Conservation (phyloP, 2,888 invertebrate genomes). For the Himalopsyche tibetana region DNA sequence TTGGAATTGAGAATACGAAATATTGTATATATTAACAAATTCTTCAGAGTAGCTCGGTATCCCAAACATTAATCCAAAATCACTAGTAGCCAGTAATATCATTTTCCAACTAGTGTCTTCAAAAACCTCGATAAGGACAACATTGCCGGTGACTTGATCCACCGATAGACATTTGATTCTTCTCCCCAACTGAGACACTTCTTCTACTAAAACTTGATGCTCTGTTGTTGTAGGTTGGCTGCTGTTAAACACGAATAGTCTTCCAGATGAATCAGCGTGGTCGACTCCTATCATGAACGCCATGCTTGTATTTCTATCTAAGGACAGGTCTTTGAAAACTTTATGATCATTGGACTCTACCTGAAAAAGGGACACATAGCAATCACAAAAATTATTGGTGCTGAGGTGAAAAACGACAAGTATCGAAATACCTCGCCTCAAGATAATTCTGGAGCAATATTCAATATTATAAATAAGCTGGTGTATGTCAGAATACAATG, state of each 20-base stretch:
- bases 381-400: too few relatives aligned
- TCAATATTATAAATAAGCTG: too few relatives aligned
- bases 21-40: background rate
- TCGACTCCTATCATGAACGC: background rate
- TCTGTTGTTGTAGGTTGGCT: background rate
- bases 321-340: background rate
- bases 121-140: background rate
- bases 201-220: background rate
- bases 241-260: background rate
- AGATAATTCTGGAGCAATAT: too few relatives aligned
- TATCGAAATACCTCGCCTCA: too few relatives aligned
- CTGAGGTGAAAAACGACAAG: too few relatives aligned
- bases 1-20: background rate
- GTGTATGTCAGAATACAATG: too few relatives aligned
- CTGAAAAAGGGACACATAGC: background rate
- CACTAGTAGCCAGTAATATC: background rate
- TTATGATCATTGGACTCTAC: background rate
- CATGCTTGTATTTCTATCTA: background rate
- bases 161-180: background rate
- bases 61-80: background rate
- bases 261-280: background rate
- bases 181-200: background rate
- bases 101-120: background rate
- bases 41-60: background rate
- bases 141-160: background rate